Conservation (phyloP, 2,113 vertebrate species). For the Capreolus pygargus region DNA sequence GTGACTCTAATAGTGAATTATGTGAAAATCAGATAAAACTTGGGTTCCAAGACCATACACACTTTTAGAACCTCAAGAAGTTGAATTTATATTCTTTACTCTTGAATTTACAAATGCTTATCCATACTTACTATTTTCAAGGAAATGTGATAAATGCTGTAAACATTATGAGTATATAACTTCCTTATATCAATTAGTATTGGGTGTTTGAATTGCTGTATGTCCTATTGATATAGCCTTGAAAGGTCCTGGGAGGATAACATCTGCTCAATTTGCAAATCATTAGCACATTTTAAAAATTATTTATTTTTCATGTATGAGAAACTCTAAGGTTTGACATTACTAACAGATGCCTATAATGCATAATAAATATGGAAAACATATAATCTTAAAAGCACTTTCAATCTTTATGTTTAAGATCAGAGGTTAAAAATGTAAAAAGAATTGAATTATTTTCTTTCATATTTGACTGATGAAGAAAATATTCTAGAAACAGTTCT, state of each 20-base stretch:
- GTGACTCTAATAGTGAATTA: not conserved
- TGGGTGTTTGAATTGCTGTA: not conserved
- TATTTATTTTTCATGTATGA: not conserved
- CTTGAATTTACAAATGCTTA: not conserved
- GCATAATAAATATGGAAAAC: not conserved
- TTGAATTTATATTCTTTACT: not conserved
- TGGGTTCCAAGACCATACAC: not conserved
- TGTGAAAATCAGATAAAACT: not conserved
- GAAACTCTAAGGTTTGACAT: not conserved
- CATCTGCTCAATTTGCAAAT: not conserved
- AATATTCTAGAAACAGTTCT: not conserved
- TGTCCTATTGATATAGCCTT: not conserved
- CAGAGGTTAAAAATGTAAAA: not conserved
- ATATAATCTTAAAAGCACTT: not conserved
- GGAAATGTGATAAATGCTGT: not conserved
- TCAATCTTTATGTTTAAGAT: not conserved
- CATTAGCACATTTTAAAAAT: not conserved
- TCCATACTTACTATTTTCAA: not conserved
- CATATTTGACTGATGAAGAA: not conserved
- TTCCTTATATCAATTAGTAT: not conserved
- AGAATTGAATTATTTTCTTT: not conserved
- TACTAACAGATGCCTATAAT: not conserved
- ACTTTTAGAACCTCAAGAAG: not conserved
- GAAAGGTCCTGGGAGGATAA: not conserved
- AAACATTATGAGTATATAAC: not conserved